phyloP scores from a whole-genome alignment of 2,888 invertebrate species.

The Brenthis daphne region DNA sequence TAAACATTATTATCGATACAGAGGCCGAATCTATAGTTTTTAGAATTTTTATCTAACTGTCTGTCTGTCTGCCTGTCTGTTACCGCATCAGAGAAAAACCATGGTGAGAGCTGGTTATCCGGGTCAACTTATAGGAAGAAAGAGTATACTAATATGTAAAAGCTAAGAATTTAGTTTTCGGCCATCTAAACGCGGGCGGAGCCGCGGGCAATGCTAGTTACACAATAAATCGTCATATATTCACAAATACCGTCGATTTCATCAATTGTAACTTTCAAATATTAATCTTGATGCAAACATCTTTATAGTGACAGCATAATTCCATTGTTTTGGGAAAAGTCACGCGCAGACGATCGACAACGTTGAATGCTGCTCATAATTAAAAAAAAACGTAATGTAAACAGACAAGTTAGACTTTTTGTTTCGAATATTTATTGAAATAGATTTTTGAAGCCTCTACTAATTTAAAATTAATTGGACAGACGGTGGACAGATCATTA shows the following conservation, averaged over 20 bases:
- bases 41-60: too few relatives aligned
- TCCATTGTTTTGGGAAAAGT: slow-evolving; percentile 76
- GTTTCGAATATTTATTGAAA: slow-evolving; percentile 20
- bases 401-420: slow-evolving; percentile 16
- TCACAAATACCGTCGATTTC: slow-evolving; percentile 27
- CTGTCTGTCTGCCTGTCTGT: too few relatives aligned
- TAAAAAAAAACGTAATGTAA: slow-evolving; percentile 50
- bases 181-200: too few relatives aligned
- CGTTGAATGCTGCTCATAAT: slow-evolving; percentile 54
- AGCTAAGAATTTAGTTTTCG: too few relatives aligned
- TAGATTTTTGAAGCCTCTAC: slow-evolving; percentile 9
- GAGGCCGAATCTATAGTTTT: too few relatives aligned
- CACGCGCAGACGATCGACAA: slow-evolving; percentile 63
- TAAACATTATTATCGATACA: too few relatives aligned
- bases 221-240: slow-evolving; percentile 1
- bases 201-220: too few relatives aligned
- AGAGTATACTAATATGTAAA: too few relatives aligned
- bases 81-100: too few relatives aligned
- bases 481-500: slow-evolving; percentile 18
- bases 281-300: slow-evolving; percentile 62
- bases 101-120: too few relatives aligned
- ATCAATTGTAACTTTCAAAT: slow-evolving; percentile 50
- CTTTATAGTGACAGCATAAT: slow-evolving; percentile 60
- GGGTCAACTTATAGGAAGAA: too few relatives aligned
- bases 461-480: slow-evolving; percentile 30